Evolutionary conservation across 2,888 invertebrate species (phyloP), one percentile per base, ranked within the genome.

Genomic region (Tachina fera): DNA sequence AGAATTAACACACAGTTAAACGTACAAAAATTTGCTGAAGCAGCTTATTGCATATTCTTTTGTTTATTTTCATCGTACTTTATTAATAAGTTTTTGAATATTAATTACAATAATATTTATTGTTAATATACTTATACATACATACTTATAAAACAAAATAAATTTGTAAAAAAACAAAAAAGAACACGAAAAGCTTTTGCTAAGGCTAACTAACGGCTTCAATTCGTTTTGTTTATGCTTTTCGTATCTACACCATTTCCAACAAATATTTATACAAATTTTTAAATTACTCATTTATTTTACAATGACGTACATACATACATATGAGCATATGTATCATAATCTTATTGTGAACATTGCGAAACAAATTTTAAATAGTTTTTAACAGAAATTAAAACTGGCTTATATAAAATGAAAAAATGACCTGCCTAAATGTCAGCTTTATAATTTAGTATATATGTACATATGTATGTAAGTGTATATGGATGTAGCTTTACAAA

Each of bases 51-150:
- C 22, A 11, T 31, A 41, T 53, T 13, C 5, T 16, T 45, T 72
- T 58, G 14, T 72, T 70, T 61, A 39, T 68, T 43, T 77, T 43
- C 60, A 13, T n/a, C 67, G 43, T 77, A 53, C 41, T 83, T 77
- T 77, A 82, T 82, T 82, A 45, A 71, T 82, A 70, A 58, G 47
- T 72, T 77, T 31, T 82, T 72, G 75, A 83, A 79, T 83, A 76
- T 76, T 79, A 79, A 86, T 83, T 86, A 83, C 79, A 83, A 67
- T 75, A 31, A 31, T 81, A 72, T 60, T 58, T 60, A 53, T 79
- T 74, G 56, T 84, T 79, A 61, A 68, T 77, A 76, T 83, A 31
- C 31, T 31, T 31, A 2, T 79, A n/a, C 82, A 82, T 39, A 31
- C 31, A 5, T 31, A 31, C 31, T 31, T 31, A 6, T 67, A 58